Conservation (phyloP, 2,113 vertebrate species). For the Bothrops jararaca region DNA sequence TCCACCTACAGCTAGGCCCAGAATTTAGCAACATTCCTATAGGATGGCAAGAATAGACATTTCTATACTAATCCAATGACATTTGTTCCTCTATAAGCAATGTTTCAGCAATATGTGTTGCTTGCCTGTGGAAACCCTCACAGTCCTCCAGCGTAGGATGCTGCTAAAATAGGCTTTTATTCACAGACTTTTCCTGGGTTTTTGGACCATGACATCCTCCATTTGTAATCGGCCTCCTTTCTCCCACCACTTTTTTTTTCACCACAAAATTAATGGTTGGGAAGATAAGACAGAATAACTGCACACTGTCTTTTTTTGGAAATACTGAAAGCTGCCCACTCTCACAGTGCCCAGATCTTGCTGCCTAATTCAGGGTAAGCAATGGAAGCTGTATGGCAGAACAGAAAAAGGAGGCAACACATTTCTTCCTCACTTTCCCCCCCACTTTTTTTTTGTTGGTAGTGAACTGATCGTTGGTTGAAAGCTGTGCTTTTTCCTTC, state of each 20-base stretch:
- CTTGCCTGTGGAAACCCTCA: not conserved
- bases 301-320: not conserved
- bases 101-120: not conserved
- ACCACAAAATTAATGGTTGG: not conserved
- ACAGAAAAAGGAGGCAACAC: not conserved
- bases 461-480: not conserved
- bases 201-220: not conserved
- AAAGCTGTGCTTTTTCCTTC: not conserved
- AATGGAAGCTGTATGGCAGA: not conserved
- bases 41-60: not conserved
- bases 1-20: not conserved
- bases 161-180: not conserved
- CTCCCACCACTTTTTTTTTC: not conserved
- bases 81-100: not conserved
- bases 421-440: not conserved
- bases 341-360: not conserved
- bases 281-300: not conserved
- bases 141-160: not conserved
- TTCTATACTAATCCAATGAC: too few relatives aligned
- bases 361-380: not conserved
- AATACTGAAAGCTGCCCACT: too few relatives aligned
- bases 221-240: not conserved
- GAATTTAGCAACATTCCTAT: not conserved
- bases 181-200: not conserved
- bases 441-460: not conserved